These are phyloP conservation scores for Neelides sp. DNA, from an alignment of 1,140 invertebrate genomes.

Conservation along the genomic window DNA sequence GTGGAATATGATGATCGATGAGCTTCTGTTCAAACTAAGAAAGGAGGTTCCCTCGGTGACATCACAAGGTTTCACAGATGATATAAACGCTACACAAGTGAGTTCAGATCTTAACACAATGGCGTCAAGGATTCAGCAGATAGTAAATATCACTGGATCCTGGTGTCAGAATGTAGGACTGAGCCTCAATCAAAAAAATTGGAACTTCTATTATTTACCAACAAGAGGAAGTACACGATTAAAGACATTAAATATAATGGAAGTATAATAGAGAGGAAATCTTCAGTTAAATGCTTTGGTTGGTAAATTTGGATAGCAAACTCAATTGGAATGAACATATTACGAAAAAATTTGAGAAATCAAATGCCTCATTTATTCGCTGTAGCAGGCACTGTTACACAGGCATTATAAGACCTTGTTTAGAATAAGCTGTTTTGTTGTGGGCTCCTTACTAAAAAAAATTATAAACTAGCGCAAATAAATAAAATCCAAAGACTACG, in stretches of 20 bases:
- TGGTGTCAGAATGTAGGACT: slow-evolving; percentile 6
- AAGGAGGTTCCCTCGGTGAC: neutral
- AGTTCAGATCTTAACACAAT: neutral
- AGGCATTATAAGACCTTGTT: slow-evolving; percentile 8
- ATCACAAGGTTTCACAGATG: slow-evolving; percentile 12
- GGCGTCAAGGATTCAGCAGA: neutral
- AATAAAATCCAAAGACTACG: no score
- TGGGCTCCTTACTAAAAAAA: no score
- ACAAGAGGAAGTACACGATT: neutral
- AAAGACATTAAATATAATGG: neutral
- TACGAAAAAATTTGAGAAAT: neutral
- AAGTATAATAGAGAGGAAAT: neutral
- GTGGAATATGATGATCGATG: slow-evolving; percentile 13
- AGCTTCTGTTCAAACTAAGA: neutral
- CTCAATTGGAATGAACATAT: slow-evolving; percentile 10
- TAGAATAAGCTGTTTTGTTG: slow-evolving; percentile 4
- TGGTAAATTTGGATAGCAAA: slow-evolving; percentile 12
- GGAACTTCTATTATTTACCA: slow-evolving; percentile 1
- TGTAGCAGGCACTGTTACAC: slow-evolving; percentile 18
- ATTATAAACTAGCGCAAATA: no score
- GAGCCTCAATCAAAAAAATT: neutral
- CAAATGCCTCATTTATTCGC: neutral
- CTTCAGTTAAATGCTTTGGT: slow-evolving; percentile 10
- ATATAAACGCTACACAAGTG: neutral
- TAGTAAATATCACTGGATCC: neutral